Evolutionary conservation across 2,113 vertebrate species (phyloP), one percentile per base, ranked within the genome.

Genomic region (Tetrao urogallus): DNA sequence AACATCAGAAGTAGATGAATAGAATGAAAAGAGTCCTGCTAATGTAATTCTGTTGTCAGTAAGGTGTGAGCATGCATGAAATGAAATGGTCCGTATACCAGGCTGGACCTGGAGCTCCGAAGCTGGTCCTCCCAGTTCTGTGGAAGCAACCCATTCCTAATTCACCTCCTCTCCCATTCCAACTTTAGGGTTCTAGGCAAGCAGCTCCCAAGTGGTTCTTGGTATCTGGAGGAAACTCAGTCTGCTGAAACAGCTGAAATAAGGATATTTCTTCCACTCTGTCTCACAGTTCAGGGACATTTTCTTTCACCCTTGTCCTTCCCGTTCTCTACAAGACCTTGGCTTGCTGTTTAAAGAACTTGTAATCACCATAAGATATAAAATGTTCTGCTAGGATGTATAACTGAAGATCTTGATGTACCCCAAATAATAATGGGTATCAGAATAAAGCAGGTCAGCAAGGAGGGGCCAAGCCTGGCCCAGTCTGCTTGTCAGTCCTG

Each of bases 331-430:
- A 40, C 76, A 94, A 84, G 95, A 85, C 93, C 95, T 96, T 97
- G 94, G 20, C 14, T 93, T 88, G 60, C 36, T 94, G 92, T 95
- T 96, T 95, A 95, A 91, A 92, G 94, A 91, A 91, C 88, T 94
- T 93, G 27, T 76, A 90, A 67, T 91, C 91, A 77, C 66, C 19
- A 1, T 80, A 72, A 89, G 66, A 84, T 81, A 86, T 43, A 88
- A 92, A 93, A 20, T 80, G 88, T 94, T 96, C 82, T 82, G 72
- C 27, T 32, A 81, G 34, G 71, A 82, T 40, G n/a, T 43, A 64
- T 87, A 81, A 86, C 52, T 87, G 54, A 58, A 90, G 65, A 89
- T 84, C 56, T 86, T 85, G 14, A 25, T 85, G 86, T 95, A 92
- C 60, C 40, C 67, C 86, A 93, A 88, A 88, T 90, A 95, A 74